These are phyloP conservation scores for Echiichthys vipera DNA, from an alignment of 2,797 vertebrate species.

Conservation along the genomic window DNA sequence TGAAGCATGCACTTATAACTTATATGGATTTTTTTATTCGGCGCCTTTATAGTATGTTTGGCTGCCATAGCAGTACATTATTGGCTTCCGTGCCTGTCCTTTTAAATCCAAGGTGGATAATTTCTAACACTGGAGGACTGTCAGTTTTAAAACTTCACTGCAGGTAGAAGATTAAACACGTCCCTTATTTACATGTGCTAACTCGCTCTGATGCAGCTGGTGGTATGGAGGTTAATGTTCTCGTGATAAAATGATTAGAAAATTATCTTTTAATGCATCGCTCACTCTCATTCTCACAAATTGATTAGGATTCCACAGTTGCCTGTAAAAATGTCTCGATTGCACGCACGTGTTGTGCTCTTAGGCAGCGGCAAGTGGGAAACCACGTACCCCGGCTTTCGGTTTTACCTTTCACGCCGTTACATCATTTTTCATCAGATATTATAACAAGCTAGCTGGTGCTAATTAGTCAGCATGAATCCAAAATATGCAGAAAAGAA, in stretches of 20 bases:
- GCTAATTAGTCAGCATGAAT: constrained; percentile 40
- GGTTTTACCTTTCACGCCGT: constrained; percentile 22
- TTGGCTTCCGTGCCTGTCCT: too few relatives aligned
- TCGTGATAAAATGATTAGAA: background rate
- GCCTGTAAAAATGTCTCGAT: background rate
- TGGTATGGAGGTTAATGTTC: background rate
- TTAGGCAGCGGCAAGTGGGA: background rate
- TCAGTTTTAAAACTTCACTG: background rate
- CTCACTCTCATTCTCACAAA: background rate
- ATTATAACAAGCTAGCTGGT: background rate
- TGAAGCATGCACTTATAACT: too few relatives aligned
- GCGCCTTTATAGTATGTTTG: too few relatives aligned
- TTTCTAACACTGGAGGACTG: background rate
- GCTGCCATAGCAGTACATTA: too few relatives aligned
- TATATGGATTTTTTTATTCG: too few relatives aligned
- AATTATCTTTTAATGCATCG: background rate
- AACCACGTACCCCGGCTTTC: background rate
- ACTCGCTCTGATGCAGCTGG: background rate
- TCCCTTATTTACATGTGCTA: background rate
- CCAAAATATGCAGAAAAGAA: constrained; percentile 20
- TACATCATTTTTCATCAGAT: constrained; percentile 36
- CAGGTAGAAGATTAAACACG: background rate
- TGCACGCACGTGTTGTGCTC: background rate
- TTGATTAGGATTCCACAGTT: background rate
- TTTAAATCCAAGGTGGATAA: background rate